Percentiles rank a stretch among this genome's conserved stretches.
phyloP scores from a whole-genome alignment of 2,888 invertebrate species.

The Lepas anatifera region DNA sequence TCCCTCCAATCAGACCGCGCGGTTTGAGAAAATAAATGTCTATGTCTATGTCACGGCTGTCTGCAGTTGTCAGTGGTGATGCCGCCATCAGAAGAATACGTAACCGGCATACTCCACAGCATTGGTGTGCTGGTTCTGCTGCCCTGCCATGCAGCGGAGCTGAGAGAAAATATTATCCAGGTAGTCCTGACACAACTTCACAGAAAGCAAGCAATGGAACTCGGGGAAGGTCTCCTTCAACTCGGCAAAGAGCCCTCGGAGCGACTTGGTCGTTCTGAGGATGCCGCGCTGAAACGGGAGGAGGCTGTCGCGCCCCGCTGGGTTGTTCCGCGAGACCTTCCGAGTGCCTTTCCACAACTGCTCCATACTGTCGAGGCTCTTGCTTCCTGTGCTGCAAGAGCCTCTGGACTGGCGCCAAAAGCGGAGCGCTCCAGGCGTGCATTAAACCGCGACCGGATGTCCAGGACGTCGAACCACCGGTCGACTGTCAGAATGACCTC shows the following conservation, averaged over 20 bases:
- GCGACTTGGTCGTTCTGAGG: background rate
- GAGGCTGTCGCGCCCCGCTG: too few relatives aligned
- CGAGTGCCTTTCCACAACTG: background rate
- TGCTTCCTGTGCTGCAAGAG: background rate
- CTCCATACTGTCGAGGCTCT: background rate
- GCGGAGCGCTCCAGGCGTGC: background rate
- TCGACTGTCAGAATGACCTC: background rate
- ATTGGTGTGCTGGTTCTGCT: background rate
- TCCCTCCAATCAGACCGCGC: background rate
- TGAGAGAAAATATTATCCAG: background rate
- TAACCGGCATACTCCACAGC: background rate
- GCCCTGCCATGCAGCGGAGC: background rate
- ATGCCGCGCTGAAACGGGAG: background rate
- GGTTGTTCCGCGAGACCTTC: background rate
- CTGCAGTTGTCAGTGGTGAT: background rate
- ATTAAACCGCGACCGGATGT: background rate
- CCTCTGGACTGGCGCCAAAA: background rate
- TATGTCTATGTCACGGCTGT: too few relatives aligned
- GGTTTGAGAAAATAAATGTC: too few relatives aligned
- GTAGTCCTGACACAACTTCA: background rate
- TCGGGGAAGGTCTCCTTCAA: too few relatives aligned
- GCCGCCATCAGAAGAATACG: background rate
- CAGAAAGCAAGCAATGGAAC: background rate
- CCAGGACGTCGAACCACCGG: background rate
- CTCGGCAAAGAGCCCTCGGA: background rate